Evolutionary conservation across 2,797 vertebrate genomes (phyloP).

Genomic region (Mus spretus): DNA sequence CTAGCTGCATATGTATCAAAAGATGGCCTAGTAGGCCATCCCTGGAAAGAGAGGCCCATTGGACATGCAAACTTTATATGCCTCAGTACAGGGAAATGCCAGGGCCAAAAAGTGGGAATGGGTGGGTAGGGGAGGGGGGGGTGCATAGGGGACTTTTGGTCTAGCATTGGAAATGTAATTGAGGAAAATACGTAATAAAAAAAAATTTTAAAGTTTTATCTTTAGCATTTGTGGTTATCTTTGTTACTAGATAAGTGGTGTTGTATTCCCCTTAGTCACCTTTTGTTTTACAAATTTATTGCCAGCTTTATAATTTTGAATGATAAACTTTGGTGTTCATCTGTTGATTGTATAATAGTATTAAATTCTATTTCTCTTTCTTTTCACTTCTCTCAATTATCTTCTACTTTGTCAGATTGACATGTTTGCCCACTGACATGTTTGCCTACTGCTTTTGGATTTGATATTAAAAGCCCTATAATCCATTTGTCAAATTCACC

Average conservation of each 20-base stretch:
- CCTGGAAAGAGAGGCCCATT: too few relatives aligned
- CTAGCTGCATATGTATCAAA: too few relatives aligned
- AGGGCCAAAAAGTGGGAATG: too few relatives aligned
- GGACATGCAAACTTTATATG: too few relatives aligned
- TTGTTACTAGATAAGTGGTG: background rate
- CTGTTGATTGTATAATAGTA: background rate
- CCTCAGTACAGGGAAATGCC: too few relatives aligned
- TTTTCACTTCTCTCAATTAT: background rate
- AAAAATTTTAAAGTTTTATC: background rate
- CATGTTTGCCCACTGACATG: background rate
- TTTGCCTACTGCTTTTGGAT: background rate
- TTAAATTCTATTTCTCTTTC: background rate
- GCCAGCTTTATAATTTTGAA: background rate
- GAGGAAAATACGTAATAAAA: too few relatives aligned
- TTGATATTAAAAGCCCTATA: background rate
- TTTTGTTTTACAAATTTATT: background rate
- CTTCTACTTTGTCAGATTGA: background rate
- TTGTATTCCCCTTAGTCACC: background rate
- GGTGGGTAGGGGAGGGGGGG: too few relatives aligned
- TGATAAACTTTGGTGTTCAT: background rate
- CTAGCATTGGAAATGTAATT: too few relatives aligned
- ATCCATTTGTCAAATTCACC: background rate
- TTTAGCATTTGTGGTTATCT: background rate
- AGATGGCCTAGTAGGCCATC: too few relatives aligned
- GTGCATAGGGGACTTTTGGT: too few relatives aligned